phyloP scores from a whole-genome alignment of 2,113 vertebrate species.

The Daphoenositta chrysoptera region DNA sequence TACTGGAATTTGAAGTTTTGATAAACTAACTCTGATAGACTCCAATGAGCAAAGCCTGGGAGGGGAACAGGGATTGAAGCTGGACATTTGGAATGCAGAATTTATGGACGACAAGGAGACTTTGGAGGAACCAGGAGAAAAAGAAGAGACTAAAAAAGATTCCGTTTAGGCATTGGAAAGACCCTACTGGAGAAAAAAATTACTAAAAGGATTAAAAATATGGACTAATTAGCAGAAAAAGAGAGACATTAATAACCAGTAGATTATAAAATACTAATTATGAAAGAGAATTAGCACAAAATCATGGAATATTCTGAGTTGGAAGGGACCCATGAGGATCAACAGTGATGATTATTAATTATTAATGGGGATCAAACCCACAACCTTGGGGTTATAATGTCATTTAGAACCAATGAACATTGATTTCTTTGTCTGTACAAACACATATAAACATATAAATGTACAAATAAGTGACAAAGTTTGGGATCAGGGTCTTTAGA shows the following conservation, averaged over 20 bases:
- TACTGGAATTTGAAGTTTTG: not conserved
- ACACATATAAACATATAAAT: no score
- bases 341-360: not conserved
- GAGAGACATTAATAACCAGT: not conserved
- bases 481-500: not conserved
- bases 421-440: not conserved
- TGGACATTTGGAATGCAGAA: not conserved
- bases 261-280: not conserved
- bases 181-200: not conserved
- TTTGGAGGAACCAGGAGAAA: not conserved
- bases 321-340: not conserved
- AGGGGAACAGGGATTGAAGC: not conserved
- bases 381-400: accelerated
- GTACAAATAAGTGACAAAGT: not conserved
- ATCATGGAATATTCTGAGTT: not conserved
- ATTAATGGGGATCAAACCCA: not conserved
- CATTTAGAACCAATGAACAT: not conserved
- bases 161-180: not conserved
- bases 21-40: not conserved
- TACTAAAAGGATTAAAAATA: not conserved
- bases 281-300: not conserved
- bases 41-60: not conserved
- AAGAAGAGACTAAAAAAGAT: not conserved
- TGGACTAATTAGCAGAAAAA: not conserved
- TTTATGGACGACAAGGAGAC: not conserved